phyloP scores from a whole-genome alignment of 2,888 invertebrate genomes.

The Leptarthrus brevirostris region DNA sequence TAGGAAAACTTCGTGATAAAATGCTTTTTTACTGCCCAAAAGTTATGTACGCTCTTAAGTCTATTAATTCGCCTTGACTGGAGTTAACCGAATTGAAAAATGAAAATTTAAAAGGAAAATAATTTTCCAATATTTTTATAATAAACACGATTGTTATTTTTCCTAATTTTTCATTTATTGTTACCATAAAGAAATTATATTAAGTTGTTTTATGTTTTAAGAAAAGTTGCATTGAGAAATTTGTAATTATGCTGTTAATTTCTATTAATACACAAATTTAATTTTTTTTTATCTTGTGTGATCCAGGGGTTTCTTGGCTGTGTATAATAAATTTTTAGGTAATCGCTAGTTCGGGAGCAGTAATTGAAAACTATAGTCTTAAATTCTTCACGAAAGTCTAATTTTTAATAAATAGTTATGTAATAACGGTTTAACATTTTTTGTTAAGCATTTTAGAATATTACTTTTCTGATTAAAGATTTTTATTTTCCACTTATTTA shows the following conservation, averaged over 20 bases:
- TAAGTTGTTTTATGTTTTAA: neutral
- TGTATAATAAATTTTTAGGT: constrained; percentile 50
- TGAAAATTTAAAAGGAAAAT: constrained; percentile 10
- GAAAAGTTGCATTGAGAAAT: neutral
- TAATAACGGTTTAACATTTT: constrained; percentile 18
- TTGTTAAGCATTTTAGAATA: constrained; percentile 1
- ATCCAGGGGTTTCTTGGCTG: constrained; percentile 54
- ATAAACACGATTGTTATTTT: constrained; percentile 12
- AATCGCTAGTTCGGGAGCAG: constrained; percentile 4
- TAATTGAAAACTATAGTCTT: constrained; percentile 12
- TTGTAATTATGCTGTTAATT: constrained; percentile 8
- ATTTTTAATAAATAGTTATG: neutral
- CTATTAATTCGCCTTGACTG: constrained; percentile 5
- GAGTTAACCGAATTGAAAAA: neutral
- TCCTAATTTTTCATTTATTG: constrained; percentile 12
- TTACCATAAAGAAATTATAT: neutral
- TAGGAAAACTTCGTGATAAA: too few relatives aligned
- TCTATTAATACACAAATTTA: constrained; percentile 7
- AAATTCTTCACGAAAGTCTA: neutral
- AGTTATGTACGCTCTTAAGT: neutral
- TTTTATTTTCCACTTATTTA: constrained; percentile 15
- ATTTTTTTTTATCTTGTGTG: constrained; percentile 46
- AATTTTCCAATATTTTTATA: constrained; percentile 5
- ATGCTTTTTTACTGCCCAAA: too few relatives aligned
- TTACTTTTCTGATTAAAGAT: constrained; percentile 28